phyloP scores from a whole-genome alignment of 2,113 vertebrate species.

The Galeopterus variegatus region DNA sequence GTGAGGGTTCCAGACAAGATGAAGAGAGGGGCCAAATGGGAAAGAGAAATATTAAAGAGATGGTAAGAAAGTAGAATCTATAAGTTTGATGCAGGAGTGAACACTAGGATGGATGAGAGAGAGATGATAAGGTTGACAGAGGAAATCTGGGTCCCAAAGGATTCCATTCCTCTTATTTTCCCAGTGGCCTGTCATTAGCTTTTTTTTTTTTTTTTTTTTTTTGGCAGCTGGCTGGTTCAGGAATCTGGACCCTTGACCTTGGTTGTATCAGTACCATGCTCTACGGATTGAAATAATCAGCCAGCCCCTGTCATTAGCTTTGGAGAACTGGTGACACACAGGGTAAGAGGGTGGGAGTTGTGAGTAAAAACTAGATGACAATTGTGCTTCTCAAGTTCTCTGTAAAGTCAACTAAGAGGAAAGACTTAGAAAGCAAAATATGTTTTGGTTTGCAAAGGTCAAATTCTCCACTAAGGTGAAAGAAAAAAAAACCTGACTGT shows the following conservation, averaged over 20 bases:
- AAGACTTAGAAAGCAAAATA: constrained; percentile 37
- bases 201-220: too few relatives aligned
- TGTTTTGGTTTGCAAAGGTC: constrained; percentile 37
- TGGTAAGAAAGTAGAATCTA: not conserved
- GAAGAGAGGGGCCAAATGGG: too few relatives aligned
- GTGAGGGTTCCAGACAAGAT: not conserved
- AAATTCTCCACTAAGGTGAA: not conserved
- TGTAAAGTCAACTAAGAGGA: not conserved
- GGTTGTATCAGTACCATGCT: too few relatives aligned
- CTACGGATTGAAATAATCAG: too few relatives aligned
- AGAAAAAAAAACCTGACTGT: constrained; percentile 14
- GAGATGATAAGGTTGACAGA: not conserved
- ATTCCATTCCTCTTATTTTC: not conserved
- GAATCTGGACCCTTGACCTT: too few relatives aligned
- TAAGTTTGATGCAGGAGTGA: not conserved
- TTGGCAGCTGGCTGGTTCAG: too few relatives aligned
- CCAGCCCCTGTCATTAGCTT: not conserved
- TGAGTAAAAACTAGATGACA: constrained; percentile 25
- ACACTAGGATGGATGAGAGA: not conserved
- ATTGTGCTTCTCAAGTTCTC: constrained; percentile 9
- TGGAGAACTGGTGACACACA: not conserved
- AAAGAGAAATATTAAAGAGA: not conserved
- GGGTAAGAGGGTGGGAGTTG: not conserved
- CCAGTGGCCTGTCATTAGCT: not conserved
- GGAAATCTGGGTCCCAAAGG: not conserved